These are phyloP conservation scores for Galerucella calmariensis DNA, from an alignment of 2,888 invertebrate species.

Conservation along the genomic window DNA sequence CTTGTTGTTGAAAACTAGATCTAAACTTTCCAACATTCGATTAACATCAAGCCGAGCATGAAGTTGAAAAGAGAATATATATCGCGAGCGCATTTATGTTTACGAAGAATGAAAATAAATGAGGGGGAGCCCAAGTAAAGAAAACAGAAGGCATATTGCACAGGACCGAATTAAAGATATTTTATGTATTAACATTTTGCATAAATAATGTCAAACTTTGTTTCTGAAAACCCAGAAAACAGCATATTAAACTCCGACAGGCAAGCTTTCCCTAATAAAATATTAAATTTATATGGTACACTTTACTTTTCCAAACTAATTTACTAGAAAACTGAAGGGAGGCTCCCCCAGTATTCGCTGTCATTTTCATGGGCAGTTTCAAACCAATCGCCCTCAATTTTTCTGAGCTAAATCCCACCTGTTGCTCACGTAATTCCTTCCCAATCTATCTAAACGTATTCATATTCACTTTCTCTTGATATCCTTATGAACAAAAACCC, in stretches of 20 bases:
- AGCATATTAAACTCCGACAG: no score
- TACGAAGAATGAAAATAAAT: slow-evolving; percentile 58
- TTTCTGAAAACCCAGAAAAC: no score
- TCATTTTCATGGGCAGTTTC: not conserved
- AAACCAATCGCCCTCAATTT: not conserved
- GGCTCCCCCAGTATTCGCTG: not conserved
- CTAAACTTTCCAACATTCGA: slow-evolving; percentile 52
- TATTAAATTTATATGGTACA: no score
- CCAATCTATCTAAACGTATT: no score
- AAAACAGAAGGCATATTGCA: slow-evolving; percentile 10
- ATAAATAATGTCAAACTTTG: no score
- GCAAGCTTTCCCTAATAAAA: no score
- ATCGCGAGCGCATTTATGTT: slow-evolving; percentile 53
- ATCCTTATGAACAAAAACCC: no score
- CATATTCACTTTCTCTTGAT: no score
- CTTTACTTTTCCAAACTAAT: no score
- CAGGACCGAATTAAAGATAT: slow-evolving; percentile 25
- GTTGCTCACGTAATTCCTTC: not conserved
- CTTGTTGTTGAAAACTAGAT: slow-evolving; percentile 48
- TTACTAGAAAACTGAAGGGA: not conserved
- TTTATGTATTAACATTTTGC: not conserved
- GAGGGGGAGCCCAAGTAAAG: slow-evolving; percentile 46
- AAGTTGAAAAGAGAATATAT: slow-evolving; percentile 48
- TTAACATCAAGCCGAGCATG: slow-evolving; percentile 52
- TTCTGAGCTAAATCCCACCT: not conserved